Evolutionary conservation across 2,888 invertebrate genomes (phyloP), one percentile per base, ranked within the genome.

Genomic region (Pristionchus japonicus): DNA sequence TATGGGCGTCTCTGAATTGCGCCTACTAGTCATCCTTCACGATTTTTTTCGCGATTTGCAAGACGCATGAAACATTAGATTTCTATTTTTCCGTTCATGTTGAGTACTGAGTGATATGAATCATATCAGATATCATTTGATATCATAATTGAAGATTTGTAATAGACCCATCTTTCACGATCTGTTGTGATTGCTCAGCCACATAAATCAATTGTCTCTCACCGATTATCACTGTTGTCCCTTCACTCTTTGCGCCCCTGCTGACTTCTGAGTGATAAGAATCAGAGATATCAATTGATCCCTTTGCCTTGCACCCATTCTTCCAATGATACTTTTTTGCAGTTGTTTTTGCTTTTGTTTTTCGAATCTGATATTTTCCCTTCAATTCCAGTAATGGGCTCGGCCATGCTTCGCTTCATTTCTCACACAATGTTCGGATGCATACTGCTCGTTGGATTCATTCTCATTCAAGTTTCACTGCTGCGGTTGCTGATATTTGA

Each of bases 1-100:
- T 74, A 74, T 74, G 74, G 74, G 74, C 40, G 74, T 74, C 74
- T 43, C n/a, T 74, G 11, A 67, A 34, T 67, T 61, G 15, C 13
- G 34, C 67, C 67, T 31, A 67, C 67, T 34, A 31, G 34, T 34
- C 34, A 1, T n/a, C n/a, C n/a, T n/a, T n/a, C n/a, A n/a, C n/a
- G n/a, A n/a, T n/a, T n/a, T n/a, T n/a, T n/a, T n/a, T n/a, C n/a
- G n/a, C n/a, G n/a, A n/a, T n/a, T n/a, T n/a, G n/a, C n/a, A n/a
- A n/a, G n/a, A n/a, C n/a, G n/a, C n/a, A n/a, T n/a, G n/a, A n/a
- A n/a, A n/a, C n/a, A n/a, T n/a, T n/a, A n/a, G n/a, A n/a, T n/a
- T n/a, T n/a, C n/a, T n/a, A n/a, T n/a, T n/a, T n/a, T n/a, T n/a
- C n/a, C n/a, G n/a, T n/a, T n/a, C n/a, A n/a, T n/a, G n/a, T n/a